A percentile compares a stretch with the other conserved stretches of the same genome.
These are phyloP conservation scores for Dynastes tityus DNA, from an alignment of 2,888 invertebrate species.

Conservation along the genomic window DNA sequence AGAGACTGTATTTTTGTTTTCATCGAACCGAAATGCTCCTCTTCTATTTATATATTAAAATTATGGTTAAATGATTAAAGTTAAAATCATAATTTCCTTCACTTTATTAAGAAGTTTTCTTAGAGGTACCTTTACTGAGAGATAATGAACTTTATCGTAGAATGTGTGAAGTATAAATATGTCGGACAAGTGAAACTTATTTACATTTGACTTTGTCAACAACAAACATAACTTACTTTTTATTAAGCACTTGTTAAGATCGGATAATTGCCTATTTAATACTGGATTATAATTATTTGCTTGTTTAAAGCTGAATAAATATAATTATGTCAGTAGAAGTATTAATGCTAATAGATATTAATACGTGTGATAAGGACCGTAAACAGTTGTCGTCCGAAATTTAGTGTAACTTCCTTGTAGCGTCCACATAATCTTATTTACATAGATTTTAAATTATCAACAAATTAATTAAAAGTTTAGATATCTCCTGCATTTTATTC, in stretches of 20 bases:
- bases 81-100: too few species aligned
- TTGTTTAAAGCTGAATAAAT: conserved; percentile 33
- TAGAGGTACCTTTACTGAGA: too few species aligned
- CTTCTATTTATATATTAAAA: too few species aligned
- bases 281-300: conserved; percentile 36
- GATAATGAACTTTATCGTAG: conserved; percentile 9
- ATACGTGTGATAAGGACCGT: conserved; percentile 2
- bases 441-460: not conserved
- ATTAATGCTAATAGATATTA: conserved; percentile 33
- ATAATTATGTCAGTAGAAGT: conserved; percentile 25
- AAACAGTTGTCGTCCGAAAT: not conserved
- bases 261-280: conserved; percentile 36
- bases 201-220: conserved; percentile 11
- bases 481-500: too few species aligned
- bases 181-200: conserved; percentile 1
- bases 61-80: too few species aligned
- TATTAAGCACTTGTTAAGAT: conserved; percentile 24
- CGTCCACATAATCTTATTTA: not conserved
- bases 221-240: conserved; percentile 25
- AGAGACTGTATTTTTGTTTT: too few species aligned
- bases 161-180: conserved; percentile 3
- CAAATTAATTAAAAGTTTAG: too few species aligned
- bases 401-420: not conserved
- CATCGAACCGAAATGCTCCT: too few species aligned
- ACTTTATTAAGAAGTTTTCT: too few species aligned